Percentiles rank a stretch among this genome's conserved stretches.
Evolutionary conservation across 2,797 vertebrate genomes (phyloP).

Genomic region (Pseudochaenichthys georgianus): DNA sequence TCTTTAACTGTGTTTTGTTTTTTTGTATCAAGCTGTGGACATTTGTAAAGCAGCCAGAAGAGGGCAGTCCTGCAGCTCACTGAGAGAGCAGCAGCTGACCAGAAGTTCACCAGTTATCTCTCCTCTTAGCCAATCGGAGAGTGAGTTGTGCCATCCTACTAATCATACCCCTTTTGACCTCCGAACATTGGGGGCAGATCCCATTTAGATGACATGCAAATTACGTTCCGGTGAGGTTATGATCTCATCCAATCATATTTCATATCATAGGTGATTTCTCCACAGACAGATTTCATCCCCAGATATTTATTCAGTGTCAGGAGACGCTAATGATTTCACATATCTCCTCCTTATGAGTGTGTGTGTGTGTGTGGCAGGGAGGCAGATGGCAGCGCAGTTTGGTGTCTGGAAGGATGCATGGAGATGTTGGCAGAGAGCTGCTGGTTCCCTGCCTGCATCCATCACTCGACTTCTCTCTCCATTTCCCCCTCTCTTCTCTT

Average conservation of each 20-base stretch:
- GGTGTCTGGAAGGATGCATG: slow-evolving; percentile 80
- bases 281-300: slow-evolving; percentile 76
- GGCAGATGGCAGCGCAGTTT: slow-evolving; percentile 81
- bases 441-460: slow-evolving; percentile 80
- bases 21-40: slow-evolving; percentile 27
- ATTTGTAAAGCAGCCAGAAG: slow-evolving; percentile 64
- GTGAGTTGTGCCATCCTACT: slow-evolving; percentile 47
- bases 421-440: slow-evolving; percentile 81
- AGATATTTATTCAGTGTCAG: slow-evolving; percentile 82
- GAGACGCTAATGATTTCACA: slow-evolving; percentile 79
- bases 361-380: slow-evolving; percentile 44
- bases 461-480: slow-evolving; percentile 70
- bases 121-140: slow-evolving; percentile 57
- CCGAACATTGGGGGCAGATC: slow-evolving; percentile 61
- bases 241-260: slow-evolving; percentile 79
- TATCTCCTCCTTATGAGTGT: slow-evolving; percentile 48
- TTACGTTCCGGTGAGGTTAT: slow-evolving; percentile 69
- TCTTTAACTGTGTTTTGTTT: slow-evolving; percentile 16
- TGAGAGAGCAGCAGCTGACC: slow-evolving; percentile 7
- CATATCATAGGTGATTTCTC: slow-evolving; percentile 70
- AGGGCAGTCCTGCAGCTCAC: slow-evolving; percentile 70
- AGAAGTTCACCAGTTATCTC: slow-evolving; percentile 38
- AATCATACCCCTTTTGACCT: slow-evolving; percentile 72
- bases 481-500: slow-evolving; percentile 58
- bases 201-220: slow-evolving; percentile 82